phyloP scores from a whole-genome alignment of 2,797 vertebrate genomes.

The Morelia viridis region DNA sequence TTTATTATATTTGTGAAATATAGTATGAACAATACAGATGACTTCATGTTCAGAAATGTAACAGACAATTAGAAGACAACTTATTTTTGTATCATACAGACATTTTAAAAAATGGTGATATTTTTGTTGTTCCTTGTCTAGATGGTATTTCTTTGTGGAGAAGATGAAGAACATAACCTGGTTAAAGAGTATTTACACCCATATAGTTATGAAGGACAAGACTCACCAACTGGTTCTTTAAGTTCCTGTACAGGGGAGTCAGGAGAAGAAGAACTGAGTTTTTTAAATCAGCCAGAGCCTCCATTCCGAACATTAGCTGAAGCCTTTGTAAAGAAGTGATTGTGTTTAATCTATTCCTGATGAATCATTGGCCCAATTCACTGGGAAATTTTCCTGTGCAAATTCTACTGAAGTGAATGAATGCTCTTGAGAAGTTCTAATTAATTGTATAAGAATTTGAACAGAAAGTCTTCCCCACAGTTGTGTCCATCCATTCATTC shows the following conservation, averaged over 20 bases:
- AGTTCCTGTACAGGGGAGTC: constrained; percentile 86
- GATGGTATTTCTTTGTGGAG: constrained; percentile 79
- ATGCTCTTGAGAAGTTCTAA: background rate
- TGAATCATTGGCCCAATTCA: background rate
- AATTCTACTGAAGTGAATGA: constrained; percentile 12
- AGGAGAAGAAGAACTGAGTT: constrained; percentile 80
- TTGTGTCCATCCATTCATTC: background rate
- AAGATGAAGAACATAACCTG: constrained; percentile 76
- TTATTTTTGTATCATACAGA: background rate
- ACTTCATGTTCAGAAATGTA: background rate
- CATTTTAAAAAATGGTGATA: constrained; percentile 71
- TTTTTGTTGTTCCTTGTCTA: constrained; percentile 62
- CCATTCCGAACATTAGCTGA: constrained; percentile 89
- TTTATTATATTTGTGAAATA: constrained; percentile 21
- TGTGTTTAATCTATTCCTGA: constrained; percentile 32
- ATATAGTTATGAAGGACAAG: constrained; percentile 85
- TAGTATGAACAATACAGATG: constrained; percentile 56
- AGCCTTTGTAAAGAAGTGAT: constrained; percentile 78
- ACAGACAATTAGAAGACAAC: background rate
- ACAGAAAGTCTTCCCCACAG: background rate
- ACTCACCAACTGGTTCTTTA: constrained; percentile 84
- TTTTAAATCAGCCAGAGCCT: constrained; percentile 86
- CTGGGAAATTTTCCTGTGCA: constrained; percentile 28
- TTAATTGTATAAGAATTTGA: background rate
- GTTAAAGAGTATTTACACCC: constrained; percentile 80